phyloP scores from a whole-genome alignment of 2,888 invertebrate genomes.

The Lasius platythorax region DNA sequence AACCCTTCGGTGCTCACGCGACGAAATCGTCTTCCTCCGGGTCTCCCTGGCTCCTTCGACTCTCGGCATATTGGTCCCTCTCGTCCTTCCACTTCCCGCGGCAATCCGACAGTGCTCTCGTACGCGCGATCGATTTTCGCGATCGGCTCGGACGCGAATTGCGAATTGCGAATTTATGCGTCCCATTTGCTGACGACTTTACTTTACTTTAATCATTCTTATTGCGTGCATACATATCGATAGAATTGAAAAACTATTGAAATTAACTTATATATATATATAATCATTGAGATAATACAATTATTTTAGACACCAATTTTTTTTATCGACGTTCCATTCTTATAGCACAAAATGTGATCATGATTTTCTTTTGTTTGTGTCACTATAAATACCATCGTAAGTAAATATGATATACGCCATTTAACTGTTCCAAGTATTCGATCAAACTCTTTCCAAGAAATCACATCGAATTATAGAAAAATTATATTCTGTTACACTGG shows the following conservation, averaged over 20 bases:
- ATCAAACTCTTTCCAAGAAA: background rate
- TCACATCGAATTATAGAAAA: conserved; percentile 3
- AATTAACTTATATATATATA: background rate
- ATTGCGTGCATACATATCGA: background rate
- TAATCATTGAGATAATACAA: background rate
- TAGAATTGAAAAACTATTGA: background rate
- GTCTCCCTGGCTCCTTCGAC: conserved; percentile 59
- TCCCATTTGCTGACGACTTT: background rate
- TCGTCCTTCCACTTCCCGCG: conserved; percentile 31
- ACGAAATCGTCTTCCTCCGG: conserved; percentile 71
- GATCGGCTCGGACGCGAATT: conserved; percentile 33
- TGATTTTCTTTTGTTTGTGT: background rate
- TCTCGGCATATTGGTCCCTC: conserved; percentile 26
- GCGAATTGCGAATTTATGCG: conserved; percentile 23
- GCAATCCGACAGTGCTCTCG: background rate
- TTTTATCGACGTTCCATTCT: background rate
- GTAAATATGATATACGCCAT: background rate
- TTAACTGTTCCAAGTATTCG: background rate
- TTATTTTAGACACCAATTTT: background rate
- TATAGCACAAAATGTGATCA: background rate
- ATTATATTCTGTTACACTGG: conserved; percentile 12
- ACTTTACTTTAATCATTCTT: background rate
- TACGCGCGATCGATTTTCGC: conserved; percentile 56
- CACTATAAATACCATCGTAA: background rate
- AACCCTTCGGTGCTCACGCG: conserved; percentile 75